Evolutionary conservation across 2,113 vertebrate species (phyloP).

Genomic region (Chloebia gouldiae): DNA sequence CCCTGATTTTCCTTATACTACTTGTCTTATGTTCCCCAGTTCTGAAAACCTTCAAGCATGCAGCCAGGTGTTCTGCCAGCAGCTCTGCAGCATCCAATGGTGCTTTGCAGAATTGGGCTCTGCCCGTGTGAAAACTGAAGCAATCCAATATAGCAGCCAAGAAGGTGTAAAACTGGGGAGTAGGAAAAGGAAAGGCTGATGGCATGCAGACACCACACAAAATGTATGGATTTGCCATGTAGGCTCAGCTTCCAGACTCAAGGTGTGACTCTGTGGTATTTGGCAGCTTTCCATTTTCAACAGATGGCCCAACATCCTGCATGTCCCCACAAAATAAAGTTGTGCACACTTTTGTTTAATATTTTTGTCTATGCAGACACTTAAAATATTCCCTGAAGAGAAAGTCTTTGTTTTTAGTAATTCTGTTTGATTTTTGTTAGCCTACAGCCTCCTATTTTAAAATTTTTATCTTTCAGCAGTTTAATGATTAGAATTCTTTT

Average conservation of each 20-base stretch:
- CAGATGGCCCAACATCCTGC: conserved; percentile 1
- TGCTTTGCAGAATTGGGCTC: not conserved
- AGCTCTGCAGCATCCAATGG: not conserved
- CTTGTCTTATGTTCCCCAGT: not conserved
- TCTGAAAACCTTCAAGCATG: not conserved
- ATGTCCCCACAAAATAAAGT: not conserved
- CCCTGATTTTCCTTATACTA: not conserved
- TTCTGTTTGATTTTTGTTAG: not conserved
- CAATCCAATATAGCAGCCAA: not conserved
- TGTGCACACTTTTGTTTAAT: not conserved
- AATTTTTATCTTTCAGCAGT: not conserved
- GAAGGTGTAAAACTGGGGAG: not conserved
- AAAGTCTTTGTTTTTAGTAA: not conserved
- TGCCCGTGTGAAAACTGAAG: not conserved
- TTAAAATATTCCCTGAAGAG: not conserved
- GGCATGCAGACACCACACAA: not conserved
- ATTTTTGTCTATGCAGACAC: not conserved
- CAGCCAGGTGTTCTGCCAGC: not conserved
- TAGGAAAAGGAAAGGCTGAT: not conserved
- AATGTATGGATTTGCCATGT: not conserved
- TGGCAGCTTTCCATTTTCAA: conserved; percentile 1
- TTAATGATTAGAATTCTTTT: not conserved
- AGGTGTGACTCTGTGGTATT: conserved; percentile 16
- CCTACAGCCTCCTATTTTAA: not conserved
- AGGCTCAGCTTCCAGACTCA: not conserved